phyloP scores from a whole-genome alignment of 2,113 vertebrate genomes.

The Sylvietta virens region DNA sequence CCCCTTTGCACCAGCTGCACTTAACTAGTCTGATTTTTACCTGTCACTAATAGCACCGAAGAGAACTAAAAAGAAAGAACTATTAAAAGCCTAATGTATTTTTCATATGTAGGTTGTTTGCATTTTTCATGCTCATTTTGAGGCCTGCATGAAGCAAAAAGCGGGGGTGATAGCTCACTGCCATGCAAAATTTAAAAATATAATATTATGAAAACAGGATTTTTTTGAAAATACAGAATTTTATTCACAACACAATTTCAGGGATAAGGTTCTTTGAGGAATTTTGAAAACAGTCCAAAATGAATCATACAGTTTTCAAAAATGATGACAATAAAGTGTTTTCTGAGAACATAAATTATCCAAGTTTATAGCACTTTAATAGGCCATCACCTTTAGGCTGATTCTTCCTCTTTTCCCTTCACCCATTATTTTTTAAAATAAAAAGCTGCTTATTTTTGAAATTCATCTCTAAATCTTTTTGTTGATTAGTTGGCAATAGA shows the following conservation, averaged over 20 bases:
- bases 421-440: background rate
- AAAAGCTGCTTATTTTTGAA: background rate
- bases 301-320: background rate
- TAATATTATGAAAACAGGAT: background rate
- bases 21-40: conserved; percentile 33
- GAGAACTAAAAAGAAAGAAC: conserved; percentile 6
- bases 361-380: background rate
- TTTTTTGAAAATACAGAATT: background rate
- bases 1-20: background rate
- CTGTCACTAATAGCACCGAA: conserved; percentile 3
- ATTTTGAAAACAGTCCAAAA: background rate
- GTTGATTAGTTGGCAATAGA: background rate
- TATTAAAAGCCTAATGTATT: conserved; percentile 20
- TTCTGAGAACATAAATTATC: background rate
- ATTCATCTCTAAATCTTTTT: background rate
- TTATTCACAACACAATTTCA: background rate
- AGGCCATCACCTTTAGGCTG: background rate
- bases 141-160: background rate
- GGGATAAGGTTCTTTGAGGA: background rate
- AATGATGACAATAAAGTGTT: background rate
- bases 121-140: conserved; percentile 32
- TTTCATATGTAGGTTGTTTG: conserved; percentile 33
- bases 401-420: background rate
- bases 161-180: background rate
- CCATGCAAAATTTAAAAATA: background rate